phyloP scores from a whole-genome alignment of 1,140 invertebrate genomes.

The Diorhabda elongata region DNA sequence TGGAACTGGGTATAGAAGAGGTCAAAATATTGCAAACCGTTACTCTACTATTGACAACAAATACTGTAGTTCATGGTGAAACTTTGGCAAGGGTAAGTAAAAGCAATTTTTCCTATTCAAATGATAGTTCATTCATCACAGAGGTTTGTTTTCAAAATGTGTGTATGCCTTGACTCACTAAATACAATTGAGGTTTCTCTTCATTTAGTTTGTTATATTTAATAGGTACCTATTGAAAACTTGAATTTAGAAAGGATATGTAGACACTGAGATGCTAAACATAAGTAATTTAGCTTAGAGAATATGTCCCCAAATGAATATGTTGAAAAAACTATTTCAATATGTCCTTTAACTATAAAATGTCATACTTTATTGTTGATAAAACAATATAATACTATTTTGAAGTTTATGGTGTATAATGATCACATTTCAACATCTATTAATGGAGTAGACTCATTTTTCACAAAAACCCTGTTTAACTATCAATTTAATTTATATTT shows the following conservation, averaged over 20 bases:
- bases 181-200: too few species aligned
- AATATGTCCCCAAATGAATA: too few species aligned
- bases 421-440: neutral
- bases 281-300: too few species aligned
- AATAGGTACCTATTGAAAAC: too few species aligned
- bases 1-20: conserved; percentile 90
- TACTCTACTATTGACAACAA: conserved; percentile 89
- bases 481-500: conserved; percentile 1
- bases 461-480: neutral
- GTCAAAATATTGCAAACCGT: conserved; percentile 95
- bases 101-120: neutral
- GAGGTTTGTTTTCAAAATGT: too few species aligned
- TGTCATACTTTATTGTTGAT: neutral
- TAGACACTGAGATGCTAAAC: too few species aligned
- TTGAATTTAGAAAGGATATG: too few species aligned
- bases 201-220: too few species aligned
- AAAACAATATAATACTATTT: conserved; percentile 1
- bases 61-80: conserved; percentile 88
- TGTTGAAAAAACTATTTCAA: too few species aligned
- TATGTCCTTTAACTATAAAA: too few species aligned
- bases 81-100: conserved; percentile 78
- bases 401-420: neutral
- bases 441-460: neutral
- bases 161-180: too few species aligned
- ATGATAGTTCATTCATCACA: too few species aligned